Evolutionary conservation across 1,140 invertebrate species (phyloP).

Genomic region (Plectrocnemia conspersa): DNA sequence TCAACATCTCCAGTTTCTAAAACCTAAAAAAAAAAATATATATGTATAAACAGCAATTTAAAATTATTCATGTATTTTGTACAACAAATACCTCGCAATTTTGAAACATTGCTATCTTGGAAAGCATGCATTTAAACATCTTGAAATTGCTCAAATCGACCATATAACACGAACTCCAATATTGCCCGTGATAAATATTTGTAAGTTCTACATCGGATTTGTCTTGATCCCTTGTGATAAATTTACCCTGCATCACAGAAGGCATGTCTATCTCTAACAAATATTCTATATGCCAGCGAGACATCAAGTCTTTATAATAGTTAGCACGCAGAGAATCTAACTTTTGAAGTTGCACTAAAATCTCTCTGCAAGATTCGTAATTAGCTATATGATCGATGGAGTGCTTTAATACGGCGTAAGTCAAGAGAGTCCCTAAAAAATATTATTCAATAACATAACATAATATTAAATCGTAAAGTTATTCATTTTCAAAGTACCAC

Average conservation of each 20-base stretch:
- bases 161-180: conserved; percentile 30
- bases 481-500: background rate
- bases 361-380: conserved; percentile 24
- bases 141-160: conserved; percentile 23
- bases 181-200: conserved; percentile 30
- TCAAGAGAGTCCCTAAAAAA: conserved; percentile 31
- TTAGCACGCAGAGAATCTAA: conserved; percentile 26
- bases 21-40: too few relatives aligned
- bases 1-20: too few relatives aligned
- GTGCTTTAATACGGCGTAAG: conserved; percentile 28
- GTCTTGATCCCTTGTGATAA: conserved; percentile 2
- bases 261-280: conserved; percentile 24
- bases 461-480: background rate
- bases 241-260: conserved; percentile 19
- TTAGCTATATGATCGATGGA: conserved; percentile 29
- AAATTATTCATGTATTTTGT: too few relatives aligned
- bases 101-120: too few relatives aligned
- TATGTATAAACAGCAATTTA: too few relatives aligned
- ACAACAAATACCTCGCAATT: too few relatives aligned
- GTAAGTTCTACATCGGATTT: conserved; percentile 12
- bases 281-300: conserved; percentile 31
- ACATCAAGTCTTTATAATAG: conserved; percentile 32
- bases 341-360: conserved; percentile 15
- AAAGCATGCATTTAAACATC: too few relatives aligned
- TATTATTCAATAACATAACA: background rate